phyloP scores from a whole-genome alignment of 2,888 invertebrate species.

The Heliconius cydno region DNA sequence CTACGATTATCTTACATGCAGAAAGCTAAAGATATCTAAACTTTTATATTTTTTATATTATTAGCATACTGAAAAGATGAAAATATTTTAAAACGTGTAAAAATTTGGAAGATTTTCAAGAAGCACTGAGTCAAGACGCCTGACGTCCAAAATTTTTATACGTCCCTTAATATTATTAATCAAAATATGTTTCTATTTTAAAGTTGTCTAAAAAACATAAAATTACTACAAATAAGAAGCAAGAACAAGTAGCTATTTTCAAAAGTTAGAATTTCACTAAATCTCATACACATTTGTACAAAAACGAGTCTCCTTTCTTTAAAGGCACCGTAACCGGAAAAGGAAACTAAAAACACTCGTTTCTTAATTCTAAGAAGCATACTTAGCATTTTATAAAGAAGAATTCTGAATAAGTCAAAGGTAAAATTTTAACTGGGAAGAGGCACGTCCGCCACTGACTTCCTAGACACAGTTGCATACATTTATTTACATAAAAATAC shows the following conservation, averaged over 20 bases:
- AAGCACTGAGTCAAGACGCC: too few species aligned
- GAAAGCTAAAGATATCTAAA: too few species aligned
- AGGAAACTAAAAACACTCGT: neutral
- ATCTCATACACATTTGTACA: neutral
- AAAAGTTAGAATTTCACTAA: neutral
- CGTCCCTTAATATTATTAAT: too few species aligned
- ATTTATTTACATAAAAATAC: constrained; percentile 34
- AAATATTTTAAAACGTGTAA: too few species aligned
- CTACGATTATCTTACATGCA: too few species aligned
- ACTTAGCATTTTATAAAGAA: constrained; percentile 13
- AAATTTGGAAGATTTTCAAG: too few species aligned
- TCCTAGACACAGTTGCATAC: constrained; percentile 34
- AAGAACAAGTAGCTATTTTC: neutral
- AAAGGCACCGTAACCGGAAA: neutral
- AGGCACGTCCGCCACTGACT: constrained; percentile 34
- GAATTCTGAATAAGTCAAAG: constrained; percentile 13
- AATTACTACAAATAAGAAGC: neutral
- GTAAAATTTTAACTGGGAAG: constrained; percentile 30
- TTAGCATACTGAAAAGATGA: too few species aligned
- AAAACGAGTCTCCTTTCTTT: neutral
- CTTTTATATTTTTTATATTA: too few species aligned
- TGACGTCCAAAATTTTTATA: too few species aligned
- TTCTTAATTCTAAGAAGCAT: neutral
- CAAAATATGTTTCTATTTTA: too few species aligned
- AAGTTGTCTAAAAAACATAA: too few species aligned